A percentile compares a stretch with the other conserved stretches of the same genome.
Evolutionary conservation across 2,113 vertebrate species (phyloP).

Genomic region (Dermatemys mawii): DNA sequence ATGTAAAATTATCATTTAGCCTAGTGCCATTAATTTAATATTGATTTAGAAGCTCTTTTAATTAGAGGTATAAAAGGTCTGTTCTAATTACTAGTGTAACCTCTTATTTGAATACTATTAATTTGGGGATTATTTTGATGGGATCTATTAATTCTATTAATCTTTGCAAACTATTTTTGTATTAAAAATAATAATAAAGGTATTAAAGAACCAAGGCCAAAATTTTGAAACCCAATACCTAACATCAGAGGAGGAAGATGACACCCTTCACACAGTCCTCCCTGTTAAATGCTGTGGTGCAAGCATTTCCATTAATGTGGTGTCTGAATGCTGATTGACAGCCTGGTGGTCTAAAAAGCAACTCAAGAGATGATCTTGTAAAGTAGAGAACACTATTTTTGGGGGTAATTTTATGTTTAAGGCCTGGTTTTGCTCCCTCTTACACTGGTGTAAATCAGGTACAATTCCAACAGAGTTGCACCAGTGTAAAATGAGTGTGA

Average conservation of each 20-base stretch:
- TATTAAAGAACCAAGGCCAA: background rate
- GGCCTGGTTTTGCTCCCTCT: background rate
- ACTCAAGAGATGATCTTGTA: background rate
- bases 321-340: background rate
- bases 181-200: background rate
- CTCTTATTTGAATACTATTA: too few relatives aligned
- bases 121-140: background rate
- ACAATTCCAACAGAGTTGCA: background rate
- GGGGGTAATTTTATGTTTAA: background rate
- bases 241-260: background rate
- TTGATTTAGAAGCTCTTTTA: slow-evolving; percentile 24
- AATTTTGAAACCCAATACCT: background rate
- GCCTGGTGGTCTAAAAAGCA: background rate
- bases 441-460: background rate
- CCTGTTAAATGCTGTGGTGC: background rate
- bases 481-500: background rate
- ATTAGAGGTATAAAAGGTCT: background rate
- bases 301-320: background rate
- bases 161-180: background rate
- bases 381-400: too few relatives aligned
- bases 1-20: background rate
- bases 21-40: background rate
- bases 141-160: background rate
- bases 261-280: background rate
- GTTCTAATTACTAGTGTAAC: background rate